A percentile compares a stretch with the other conserved stretches of the same genome.
phyloP scores from a whole-genome alignment of 2,888 invertebrate genomes.

The Aelia acuminata region DNA sequence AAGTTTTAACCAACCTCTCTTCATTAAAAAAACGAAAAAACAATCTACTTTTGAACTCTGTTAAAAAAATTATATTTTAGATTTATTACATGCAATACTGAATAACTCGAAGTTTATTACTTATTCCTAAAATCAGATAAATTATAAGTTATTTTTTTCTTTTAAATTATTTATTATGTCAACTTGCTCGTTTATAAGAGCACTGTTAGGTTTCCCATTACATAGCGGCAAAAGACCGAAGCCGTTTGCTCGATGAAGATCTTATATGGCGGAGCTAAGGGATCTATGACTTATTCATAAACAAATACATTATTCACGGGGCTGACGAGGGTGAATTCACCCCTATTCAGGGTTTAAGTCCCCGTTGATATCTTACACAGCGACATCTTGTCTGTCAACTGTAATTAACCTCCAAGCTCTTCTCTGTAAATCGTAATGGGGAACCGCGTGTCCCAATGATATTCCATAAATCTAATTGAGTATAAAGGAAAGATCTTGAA shows the following conservation, averaged over 20 bases:
- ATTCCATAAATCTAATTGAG: too few relatives aligned
- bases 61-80: too few relatives aligned
- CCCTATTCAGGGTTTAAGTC: not conserved
- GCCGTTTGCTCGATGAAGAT: not conserved
- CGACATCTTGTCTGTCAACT: slow-evolving; percentile 28
- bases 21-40: too few relatives aligned
- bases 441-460: not conserved
- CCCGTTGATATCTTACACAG: not conserved
- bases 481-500: not conserved
- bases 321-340: not conserved
- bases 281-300: slow-evolving; percentile 34
- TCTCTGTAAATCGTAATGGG: not conserved
- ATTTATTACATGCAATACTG: too few relatives aligned
- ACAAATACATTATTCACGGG: slow-evolving; percentile 28
- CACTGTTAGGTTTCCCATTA: not conserved
- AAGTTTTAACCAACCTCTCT: too few relatives aligned
- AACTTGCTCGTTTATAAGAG: not conserved
- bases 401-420: not conserved
- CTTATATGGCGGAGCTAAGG: slow-evolving; percentile 24
- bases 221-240: not conserved
- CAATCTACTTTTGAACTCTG: too few relatives aligned
- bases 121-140: too few relatives aligned
- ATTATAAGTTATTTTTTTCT: too few relatives aligned
- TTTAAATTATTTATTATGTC: not conserved
- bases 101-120: too few relatives aligned